phyloP scores from a whole-genome alignment of 2,113 vertebrate species.

The Cyprinodon brontotheroides region DNA sequence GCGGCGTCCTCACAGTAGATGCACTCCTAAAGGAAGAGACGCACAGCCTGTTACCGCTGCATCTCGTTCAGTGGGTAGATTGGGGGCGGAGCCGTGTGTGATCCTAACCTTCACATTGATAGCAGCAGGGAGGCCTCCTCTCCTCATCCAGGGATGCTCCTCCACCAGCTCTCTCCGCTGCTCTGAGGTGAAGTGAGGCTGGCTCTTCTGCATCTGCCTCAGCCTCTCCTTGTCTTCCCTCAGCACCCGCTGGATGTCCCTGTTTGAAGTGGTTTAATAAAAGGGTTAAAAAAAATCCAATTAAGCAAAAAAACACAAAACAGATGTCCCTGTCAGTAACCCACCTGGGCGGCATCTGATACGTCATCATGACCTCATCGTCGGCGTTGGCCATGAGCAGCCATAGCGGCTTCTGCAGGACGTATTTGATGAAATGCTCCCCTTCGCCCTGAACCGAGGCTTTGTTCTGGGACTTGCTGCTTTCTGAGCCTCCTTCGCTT shows the following conservation, averaged over 20 bases:
- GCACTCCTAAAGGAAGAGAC: slow-evolving; percentile 81
- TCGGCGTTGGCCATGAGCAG: slow-evolving; percentile 87
- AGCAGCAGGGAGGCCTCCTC: slow-evolving; percentile 83
- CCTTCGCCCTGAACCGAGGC: slow-evolving; percentile 58
- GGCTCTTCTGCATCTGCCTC: slow-evolving; percentile 87
- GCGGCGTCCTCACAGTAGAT: slow-evolving; percentile 85
- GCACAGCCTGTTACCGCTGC: not conserved
- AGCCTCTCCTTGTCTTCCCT: slow-evolving; percentile 88
- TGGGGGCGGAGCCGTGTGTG: not conserved
- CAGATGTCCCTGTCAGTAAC: not conserved
- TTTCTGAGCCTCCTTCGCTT: slow-evolving; percentile 35
- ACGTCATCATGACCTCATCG: slow-evolving; percentile 90
- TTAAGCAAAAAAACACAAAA: not conserved
- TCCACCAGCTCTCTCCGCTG: slow-evolving; percentile 88
- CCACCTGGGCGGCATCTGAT: slow-evolving; percentile 91
- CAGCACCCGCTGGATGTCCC: slow-evolving; percentile 85
- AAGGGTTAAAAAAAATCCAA: not conserved
- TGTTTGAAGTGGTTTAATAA: slow-evolving; percentile 50
- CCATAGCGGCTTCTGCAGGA: slow-evolving; percentile 92
- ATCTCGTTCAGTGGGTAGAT: too few species aligned
- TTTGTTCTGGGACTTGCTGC: slow-evolving; percentile 39
- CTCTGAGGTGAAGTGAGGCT: slow-evolving; percentile 88
- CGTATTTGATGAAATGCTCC: slow-evolving; percentile 78
- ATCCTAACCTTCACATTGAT: slow-evolving; percentile 81
- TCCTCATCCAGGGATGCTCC: slow-evolving; percentile 91